A percentile compares a stretch with the other conserved stretches of the same genome.
Conservation (phyloP, 2,888 invertebrate species). For the Drosophila nigritarsus region DNA sequence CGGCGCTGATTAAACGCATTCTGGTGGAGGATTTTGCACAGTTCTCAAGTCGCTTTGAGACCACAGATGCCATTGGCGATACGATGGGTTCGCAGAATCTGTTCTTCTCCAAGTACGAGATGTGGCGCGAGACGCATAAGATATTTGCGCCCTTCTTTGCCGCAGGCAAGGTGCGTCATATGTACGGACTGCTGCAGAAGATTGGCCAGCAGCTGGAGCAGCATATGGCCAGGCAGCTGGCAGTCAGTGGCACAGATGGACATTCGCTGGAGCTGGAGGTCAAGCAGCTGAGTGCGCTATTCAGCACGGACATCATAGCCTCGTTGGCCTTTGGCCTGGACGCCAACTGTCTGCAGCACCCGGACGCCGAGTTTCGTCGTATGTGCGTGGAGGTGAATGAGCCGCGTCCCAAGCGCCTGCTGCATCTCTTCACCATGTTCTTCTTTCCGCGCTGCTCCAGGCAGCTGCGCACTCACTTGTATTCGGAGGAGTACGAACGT, state of each 20-base stretch:
- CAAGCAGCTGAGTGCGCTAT: conserved; percentile 79
- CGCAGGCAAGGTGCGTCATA: conserved; percentile 81
- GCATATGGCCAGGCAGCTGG: conserved; percentile 59
- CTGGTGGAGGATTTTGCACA: conserved; percentile 85
- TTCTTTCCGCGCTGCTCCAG: conserved; percentile 83
- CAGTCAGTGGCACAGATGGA: neutral
- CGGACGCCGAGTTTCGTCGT: conserved; percentile 84
- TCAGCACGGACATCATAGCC: conserved; percentile 85
- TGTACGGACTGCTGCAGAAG: conserved; percentile 78
- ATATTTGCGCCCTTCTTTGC: conserved; percentile 85
- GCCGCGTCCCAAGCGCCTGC: conserved; percentile 73
- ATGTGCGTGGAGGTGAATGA: conserved; percentile 84
- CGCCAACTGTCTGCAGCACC: conserved; percentile 84
- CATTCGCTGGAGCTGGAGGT: conserved; percentile 66
- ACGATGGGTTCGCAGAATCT: conserved; percentile 84
- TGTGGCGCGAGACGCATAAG: conserved; percentile 84
- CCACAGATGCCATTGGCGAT: conserved; percentile 80
- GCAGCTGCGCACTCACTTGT: conserved; percentile 77
- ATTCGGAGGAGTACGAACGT: conserved; percentile 66
- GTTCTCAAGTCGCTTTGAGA: conserved; percentile 81
- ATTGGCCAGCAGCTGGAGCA: conserved; percentile 77
- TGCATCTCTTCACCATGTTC: conserved; percentile 84
- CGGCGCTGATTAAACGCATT: conserved; percentile 85
- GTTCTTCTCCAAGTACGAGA: conserved; percentile 84
- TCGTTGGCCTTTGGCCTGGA: conserved; percentile 85